Percentiles rank a stretch among this genome's conserved stretches.
These are phyloP conservation scores for Morone saxatilis DNA, from an alignment of 2,113 vertebrate genomes.

Conservation along the genomic window DNA sequence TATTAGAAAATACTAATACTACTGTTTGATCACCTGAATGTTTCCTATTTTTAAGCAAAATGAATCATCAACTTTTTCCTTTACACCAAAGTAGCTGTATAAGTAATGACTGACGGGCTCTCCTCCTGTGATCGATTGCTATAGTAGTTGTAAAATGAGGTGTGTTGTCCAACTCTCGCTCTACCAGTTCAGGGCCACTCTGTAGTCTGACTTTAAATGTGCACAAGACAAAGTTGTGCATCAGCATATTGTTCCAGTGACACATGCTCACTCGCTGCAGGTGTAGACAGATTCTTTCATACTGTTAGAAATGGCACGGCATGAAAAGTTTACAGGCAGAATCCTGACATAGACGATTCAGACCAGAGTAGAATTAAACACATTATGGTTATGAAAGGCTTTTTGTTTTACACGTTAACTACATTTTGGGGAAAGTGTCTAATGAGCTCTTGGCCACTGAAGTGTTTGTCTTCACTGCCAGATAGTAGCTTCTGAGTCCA, in stretches of 20 bases:
- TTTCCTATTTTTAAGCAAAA: neutral
- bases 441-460: neutral
- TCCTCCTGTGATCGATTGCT: neutral
- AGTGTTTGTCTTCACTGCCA: neutral
- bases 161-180: neutral
- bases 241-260: neutral
- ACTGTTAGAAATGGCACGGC: neutral
- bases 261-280: neutral
- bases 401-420: too few relatives aligned
- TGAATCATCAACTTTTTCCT: neutral
- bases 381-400: too few relatives aligned
- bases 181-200: neutral
- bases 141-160: neutral
- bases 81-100: neutral
- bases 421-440: neutral
- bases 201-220: neutral
- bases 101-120: conserved; percentile 12
- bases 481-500: neutral
- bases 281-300: neutral
- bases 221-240: neutral
- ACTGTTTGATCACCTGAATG: neutral
- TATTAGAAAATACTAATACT: neutral
- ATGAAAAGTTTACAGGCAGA: neutral
- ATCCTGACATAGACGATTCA: neutral
- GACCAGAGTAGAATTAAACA: too few relatives aligned